Evolutionary conservation across 2,888 invertebrate genomes (phyloP), one percentile per base, ranked within the genome.

Genomic region (Neria commutata): DNA sequence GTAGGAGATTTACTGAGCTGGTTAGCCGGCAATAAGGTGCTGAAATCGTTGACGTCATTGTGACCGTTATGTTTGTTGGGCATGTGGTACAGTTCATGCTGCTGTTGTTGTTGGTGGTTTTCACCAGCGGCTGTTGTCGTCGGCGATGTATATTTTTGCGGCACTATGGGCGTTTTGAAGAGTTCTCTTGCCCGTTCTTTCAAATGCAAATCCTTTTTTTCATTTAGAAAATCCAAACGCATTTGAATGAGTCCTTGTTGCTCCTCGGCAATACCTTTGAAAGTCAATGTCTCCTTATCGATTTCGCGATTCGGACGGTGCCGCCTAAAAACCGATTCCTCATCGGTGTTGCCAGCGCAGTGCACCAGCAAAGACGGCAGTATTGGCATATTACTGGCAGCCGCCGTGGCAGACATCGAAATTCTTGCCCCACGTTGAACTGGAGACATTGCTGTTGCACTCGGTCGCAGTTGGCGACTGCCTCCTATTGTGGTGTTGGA

Each of bases 151-250:
- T 67, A 66, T 37, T 69, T 71, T 21, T 55, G 54, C 14, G 70
- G 71, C 46, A 71, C 63, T 21, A 61, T 62, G n/a, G 72, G 70
- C 11, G 72, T 72, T 54, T 73, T 73, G 52, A 73, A 73, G n/a
- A 73, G 58, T 33, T 69, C 66, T 19, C 58, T 63, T 4, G 56
- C 67, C 23, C 69, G 66, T 46, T 66, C 59, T 2, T 57, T 55
- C 10, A 69, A 47, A n/a, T 61, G 50, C 16, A 67, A 52, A 21
- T 62, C 53, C 56, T 72, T 67, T 16, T 67, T 69, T 23, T 69
- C 67, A 29, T 67, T 65, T 4, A 34, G 21, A 58, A 48, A 64
- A 59, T 65, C 66, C 10, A 66, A 54, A 37, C 59, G 64, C 63
- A 68, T 61, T 55, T 68, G 56, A 51, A 67, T 66, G 21, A 68